Evolutionary conservation across 1,140 invertebrate genomes (phyloP).

Genomic region (Doryteuthis pealeii): DNA sequence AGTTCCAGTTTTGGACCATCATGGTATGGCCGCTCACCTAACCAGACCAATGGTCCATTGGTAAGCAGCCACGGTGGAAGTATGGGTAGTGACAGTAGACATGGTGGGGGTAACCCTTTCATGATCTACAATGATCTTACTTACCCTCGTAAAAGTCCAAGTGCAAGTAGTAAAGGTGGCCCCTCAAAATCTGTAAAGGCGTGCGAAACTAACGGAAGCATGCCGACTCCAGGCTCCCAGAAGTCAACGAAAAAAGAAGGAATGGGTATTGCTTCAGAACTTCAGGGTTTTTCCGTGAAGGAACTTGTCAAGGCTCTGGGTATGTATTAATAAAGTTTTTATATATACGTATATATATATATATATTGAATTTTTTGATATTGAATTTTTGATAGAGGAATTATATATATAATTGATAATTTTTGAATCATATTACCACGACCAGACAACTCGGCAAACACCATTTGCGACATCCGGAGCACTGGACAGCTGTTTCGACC

Average conservation of each 20-base stretch:
- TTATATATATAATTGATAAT: no score
- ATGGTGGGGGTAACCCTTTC: constrained; percentile 16
- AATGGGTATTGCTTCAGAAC: constrained; percentile 65
- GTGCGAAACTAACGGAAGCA: neutral
- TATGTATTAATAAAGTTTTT: constrained; percentile 26
- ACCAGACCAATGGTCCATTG: neutral
- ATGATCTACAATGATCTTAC: constrained; percentile 16
- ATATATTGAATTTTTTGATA: no score
- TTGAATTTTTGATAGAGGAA: no score
- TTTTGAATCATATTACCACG: no score
- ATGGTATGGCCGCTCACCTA: neutral
- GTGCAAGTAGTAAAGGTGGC: neutral
- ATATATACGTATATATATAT: no score
- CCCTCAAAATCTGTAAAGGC: neutral
- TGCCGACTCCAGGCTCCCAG: constrained; percentile 26
- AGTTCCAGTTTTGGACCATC: neutral
- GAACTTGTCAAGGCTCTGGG: constrained; percentile 79
- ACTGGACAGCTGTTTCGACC: no score
- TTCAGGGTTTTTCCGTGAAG: constrained; percentile 76
- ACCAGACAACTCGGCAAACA: no score
- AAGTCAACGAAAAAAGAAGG: constrained; percentile 28
- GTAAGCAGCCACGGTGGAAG: neutral
- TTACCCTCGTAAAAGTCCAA: neutral
- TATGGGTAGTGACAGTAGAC: neutral
- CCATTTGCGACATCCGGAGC: no score